Conservation (phyloP, 2,113 vertebrate genomes). For the Scartelaos histophorus region DNA sequence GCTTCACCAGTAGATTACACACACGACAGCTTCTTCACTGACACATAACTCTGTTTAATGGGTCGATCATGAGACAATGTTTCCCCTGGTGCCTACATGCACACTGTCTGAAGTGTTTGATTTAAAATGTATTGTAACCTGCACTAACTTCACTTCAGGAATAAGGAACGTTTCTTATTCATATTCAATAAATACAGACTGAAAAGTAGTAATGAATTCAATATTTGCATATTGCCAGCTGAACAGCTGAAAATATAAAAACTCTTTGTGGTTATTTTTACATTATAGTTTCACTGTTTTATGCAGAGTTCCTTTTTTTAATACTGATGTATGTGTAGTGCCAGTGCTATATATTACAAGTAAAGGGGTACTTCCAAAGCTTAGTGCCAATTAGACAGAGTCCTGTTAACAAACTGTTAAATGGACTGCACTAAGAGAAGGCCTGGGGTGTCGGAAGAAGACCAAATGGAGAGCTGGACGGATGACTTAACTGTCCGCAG, state of each 20-base stretch:
- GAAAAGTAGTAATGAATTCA: too few relatives aligned
- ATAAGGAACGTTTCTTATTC: too few relatives aligned
- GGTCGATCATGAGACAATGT: constrained; percentile 5
- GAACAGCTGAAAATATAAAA: background rate
- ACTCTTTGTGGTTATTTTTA: too few relatives aligned
- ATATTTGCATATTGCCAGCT: too few relatives aligned
- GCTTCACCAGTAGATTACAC: constrained; percentile 7
- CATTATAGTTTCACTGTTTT: too few relatives aligned
- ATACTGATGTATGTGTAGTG: background rate
- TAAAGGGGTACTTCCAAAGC: background rate
- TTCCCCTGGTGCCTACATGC: background rate
- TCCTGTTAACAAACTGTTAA: constrained; percentile 9
- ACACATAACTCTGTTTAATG: constrained; percentile 19
- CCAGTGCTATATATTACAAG: background rate
- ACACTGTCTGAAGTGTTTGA: background rate
- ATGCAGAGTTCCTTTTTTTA: background rate
- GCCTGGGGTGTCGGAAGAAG: background rate
- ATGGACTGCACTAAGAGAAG: constrained; percentile 4
- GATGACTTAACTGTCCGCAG: constrained; percentile 4
- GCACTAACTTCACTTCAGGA: too few relatives aligned
- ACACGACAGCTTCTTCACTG: background rate
- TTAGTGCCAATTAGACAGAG: background rate
- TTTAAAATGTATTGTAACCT: background rate
- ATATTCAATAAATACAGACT: too few relatives aligned
- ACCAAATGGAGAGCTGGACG: background rate